These are phyloP conservation scores for Thymelicus acteon DNA, from an alignment of 2,888 invertebrate species.

Conservation along the genomic window DNA sequence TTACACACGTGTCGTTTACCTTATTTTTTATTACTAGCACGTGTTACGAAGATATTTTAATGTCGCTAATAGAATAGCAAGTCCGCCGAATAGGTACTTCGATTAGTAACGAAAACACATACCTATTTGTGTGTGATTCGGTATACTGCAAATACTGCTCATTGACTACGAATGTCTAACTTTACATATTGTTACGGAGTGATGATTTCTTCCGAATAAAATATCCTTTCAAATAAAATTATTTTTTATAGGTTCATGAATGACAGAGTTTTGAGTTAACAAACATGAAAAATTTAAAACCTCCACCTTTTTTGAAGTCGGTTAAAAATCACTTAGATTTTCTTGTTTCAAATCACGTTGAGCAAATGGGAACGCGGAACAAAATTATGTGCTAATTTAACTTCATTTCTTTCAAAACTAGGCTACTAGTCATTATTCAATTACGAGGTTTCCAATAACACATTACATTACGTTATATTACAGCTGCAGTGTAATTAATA, in stretches of 20 bases:
- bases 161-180: too few species aligned
- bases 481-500: conserved; percentile 16
- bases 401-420: conserved; percentile 5
- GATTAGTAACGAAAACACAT: too few species aligned
- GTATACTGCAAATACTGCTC: too few species aligned
- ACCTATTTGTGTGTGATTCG: too few species aligned
- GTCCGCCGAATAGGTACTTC: not conserved
- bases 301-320: too few species aligned
- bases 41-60: not conserved
- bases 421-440: conserved; percentile 1
- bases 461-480: conserved; percentile 27
- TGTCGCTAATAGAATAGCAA: not conserved
- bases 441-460: conserved; percentile 23
- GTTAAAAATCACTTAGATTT: too few species aligned
- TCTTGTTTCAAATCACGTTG: not conserved
- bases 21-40: conserved; percentile 2
- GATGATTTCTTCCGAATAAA: too few species aligned
- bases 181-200: too few species aligned
- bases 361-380: not conserved
- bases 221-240: too few species aligned
- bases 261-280: too few species aligned
- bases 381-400: not conserved
- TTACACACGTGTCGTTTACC: conserved; percentile 23
- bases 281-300: too few species aligned
- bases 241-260: too few species aligned